Evolutionary conservation across 2,888 invertebrate genomes (phyloP).

Genomic region (Galerucella nymphaeae): DNA sequence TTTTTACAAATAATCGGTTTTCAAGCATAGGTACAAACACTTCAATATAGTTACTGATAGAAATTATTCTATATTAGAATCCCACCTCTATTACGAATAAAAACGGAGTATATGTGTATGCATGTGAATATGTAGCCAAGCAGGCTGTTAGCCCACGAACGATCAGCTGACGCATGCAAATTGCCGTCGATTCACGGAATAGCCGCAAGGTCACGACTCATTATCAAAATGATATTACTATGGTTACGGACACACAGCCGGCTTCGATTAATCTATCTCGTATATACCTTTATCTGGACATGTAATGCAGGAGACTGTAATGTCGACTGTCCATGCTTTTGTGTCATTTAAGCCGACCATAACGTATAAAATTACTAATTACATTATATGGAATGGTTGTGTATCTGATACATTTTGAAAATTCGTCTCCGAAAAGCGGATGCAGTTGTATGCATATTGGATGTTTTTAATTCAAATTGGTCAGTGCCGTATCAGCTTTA

Average conservation of each 20-base stretch:
- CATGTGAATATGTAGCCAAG: slow-evolving; percentile 36
- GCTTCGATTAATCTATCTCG: slow-evolving; percentile 28
- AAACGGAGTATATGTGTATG: slow-evolving; percentile 18
- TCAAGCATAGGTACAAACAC: not conserved
- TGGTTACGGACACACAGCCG: slow-evolving; percentile 25
- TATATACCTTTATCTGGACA: not conserved
- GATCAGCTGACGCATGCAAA: slow-evolving; percentile 52
- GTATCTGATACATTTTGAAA: not conserved
- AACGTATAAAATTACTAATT: slow-evolving; percentile 19
- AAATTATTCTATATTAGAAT: not conserved
- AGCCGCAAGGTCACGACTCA: slow-evolving; percentile 51
- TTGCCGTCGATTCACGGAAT: slow-evolving; percentile 48
- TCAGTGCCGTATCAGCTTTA: not conserved
- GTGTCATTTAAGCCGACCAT: slow-evolving; percentile 22
- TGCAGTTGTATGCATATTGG: not conserved
- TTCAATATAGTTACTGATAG: not conserved
- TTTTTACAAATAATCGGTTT: too few relatives aligned
- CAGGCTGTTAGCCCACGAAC: slow-evolving; percentile 45
- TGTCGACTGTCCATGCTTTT: slow-evolving; percentile 13
- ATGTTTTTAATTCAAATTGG: not conserved
- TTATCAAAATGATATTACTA: slow-evolving; percentile 55
- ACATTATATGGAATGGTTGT: not conserved
- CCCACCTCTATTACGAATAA: slow-evolving; percentile 24
- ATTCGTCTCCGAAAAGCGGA: not conserved
- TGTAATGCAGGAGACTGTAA: not conserved